Evolutionary conservation across 2,113 vertebrate genomes (phyloP), one percentile per base, ranked within the genome.

Genomic region (Scomber colias): DNA sequence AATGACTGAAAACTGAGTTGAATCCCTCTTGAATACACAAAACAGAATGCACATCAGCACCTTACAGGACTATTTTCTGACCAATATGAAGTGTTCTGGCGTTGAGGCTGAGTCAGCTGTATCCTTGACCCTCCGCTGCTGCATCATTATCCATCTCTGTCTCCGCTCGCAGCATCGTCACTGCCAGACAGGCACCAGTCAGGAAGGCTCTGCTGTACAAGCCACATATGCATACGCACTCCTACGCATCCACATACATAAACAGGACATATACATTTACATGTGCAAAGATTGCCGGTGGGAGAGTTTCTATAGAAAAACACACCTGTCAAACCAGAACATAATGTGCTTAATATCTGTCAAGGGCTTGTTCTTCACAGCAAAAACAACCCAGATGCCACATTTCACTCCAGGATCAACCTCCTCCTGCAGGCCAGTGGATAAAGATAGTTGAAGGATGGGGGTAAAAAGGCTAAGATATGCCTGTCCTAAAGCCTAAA

Each of bases 131-230:
- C 64, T 21, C 62, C 35, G 6, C 76, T 62, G 77, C 71, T 82
- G 71, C 76, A 61, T 50, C 51, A 54, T n/a, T 0, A 86, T 87
- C 84, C 65, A 78, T 86, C 84, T 84, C 78, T 71, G 64, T 76
- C 82, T 61, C 21, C 0, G 69, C 48, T 27, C 30, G 54, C 64
- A 51, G 79, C 79, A 15, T 27, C 77, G 19, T 79, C 61, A 60
- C 68, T 14, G 64, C 67, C 54, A 45, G 75, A 77, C 56, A 30
- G 69, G 79, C 54, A 71, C 48, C 77, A 64, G 50, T 48, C 76
- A 55, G 63, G 51, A 61, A 8, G 17, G 55, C 71, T 56, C 17
- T 71, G 63, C 60, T 35, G 7, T 44, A 16, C 15, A 0, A n/a
- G n/a, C n/a, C n/a, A 61, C n/a, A 27, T 6, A 44, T 12, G 66